phyloP scores from a whole-genome alignment of 2,113 vertebrate species.

The Acanthisitta chloris region DNA sequence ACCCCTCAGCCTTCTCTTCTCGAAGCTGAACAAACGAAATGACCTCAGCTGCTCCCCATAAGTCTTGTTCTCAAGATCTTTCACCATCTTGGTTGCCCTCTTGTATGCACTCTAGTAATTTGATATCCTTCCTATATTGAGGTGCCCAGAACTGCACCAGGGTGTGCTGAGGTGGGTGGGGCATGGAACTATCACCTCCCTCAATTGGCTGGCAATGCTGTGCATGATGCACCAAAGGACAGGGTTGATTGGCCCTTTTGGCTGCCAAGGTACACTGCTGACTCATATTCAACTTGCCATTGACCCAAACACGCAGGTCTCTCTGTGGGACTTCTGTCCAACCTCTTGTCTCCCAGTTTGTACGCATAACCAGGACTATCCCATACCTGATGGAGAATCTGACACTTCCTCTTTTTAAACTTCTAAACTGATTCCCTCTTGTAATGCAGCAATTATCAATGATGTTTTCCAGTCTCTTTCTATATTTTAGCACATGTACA shows the following conservation, averaged over 20 bases:
- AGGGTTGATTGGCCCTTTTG: neutral
- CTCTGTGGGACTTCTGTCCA: rapidly evolving
- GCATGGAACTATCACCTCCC: rapidly evolving
- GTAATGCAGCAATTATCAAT: neutral
- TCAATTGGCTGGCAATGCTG: neutral
- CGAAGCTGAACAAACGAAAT: neutral
- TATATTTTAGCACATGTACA: neutral
- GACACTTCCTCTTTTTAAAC: neutral
- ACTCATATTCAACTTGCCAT: neutral
- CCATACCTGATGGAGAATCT: neutral
- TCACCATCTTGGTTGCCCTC: neutral
- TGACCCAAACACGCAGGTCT: rapidly evolving
- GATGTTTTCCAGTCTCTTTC: neutral
- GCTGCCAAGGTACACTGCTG: neutral
- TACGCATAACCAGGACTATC: rapidly evolving
- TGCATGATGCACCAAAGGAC: neutral
- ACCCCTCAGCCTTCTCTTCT: neutral
- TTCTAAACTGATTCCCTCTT: neutral
- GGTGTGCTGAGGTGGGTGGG: rapidly evolving
- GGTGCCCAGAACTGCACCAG: neutral
- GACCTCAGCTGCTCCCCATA: rapidly evolving
- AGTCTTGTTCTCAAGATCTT: neutral
- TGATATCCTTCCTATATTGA: neutral
- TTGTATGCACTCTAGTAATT: neutral
- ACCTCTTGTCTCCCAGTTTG: neutral